Evolutionary conservation across 2,888 invertebrate genomes (phyloP), one percentile per base, ranked within the genome.

Genomic region (Coelopa pilipes): DNA sequence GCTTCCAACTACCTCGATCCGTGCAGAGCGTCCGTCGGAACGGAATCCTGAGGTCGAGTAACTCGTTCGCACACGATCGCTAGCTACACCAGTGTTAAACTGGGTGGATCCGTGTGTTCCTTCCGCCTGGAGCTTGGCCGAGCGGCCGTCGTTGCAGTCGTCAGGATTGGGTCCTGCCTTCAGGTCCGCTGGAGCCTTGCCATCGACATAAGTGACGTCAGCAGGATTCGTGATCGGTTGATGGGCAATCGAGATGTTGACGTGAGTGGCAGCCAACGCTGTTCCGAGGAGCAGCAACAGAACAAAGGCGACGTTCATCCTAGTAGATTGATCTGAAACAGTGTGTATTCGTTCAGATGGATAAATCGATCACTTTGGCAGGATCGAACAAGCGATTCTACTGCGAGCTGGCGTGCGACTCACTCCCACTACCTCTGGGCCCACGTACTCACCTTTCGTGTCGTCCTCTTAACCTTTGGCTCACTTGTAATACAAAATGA

Each of bases 171-270:
- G 84, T 21, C 83, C 84, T 5, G 84, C 83, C 46, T 77, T 78
- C 55, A 83, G 79, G 17, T 87, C 87, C 1, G 81, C 82, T 0
- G 87, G 83, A 12, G 85, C 84, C 46, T 71, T 82, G n/a, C 84
- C 85, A 68, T 85, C 82, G 21, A 89, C 81, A 80, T 90, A 90
- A 21, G 88, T 89, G 12, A 90, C 89, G 76, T 89, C 90, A 5
- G 90, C 90, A 9, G 90, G 90, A 85, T 88, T 89, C 50, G 80
- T 80, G 49, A 80, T 77, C 60, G 81, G 78, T 21, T 82, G 80
- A 67, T 83, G 81, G 70, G 81, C 82, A 70, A 86, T 83, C 45
- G 86, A 82, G 50, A 86, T 81, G 73, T 86, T 84, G 17, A 85
- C 83, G 79, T 86, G 84, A 17, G 84, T 84, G 47, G 81, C 79